Evolutionary conservation across 1,140 invertebrate species (phyloP).

Genomic region (Microvelia longipes): DNA sequence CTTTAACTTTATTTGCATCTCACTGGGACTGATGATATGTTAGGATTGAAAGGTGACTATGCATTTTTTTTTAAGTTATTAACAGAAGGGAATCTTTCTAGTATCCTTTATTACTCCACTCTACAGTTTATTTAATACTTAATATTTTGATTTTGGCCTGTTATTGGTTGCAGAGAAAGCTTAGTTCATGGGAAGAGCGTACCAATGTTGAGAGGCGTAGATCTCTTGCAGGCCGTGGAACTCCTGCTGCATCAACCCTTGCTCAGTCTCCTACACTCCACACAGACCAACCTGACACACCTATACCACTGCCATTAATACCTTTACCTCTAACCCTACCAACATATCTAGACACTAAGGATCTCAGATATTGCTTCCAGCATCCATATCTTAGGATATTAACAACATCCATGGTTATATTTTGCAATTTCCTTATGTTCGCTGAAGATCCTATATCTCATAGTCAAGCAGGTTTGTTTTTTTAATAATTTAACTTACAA

Average conservation of each 20-base stretch:
- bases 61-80: no score
- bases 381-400: constrained; percentile 38
- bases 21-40: no score
- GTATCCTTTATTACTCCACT: no score
- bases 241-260: constrained; percentile 7
- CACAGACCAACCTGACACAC: constrained; percentile 21
- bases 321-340: background rate
- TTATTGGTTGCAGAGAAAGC: constrained; percentile 16
- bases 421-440: constrained; percentile 42
- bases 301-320: constrained; percentile 25
- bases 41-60: no score
- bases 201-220: constrained; percentile 18
- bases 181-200: constrained; percentile 21
- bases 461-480: constrained; percentile 26
- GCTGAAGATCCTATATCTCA: constrained; percentile 43
- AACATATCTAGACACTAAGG: constrained; percentile 30
- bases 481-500: background rate
- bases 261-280: constrained; percentile 15
- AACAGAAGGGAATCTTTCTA: no score
- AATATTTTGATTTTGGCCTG: no score
- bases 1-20: no score
- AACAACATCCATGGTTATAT: constrained; percentile 37
- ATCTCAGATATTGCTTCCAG: constrained; percentile 39
- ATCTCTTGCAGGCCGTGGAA: constrained; percentile 12
- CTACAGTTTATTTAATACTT: no score